phyloP scores from a whole-genome alignment of 2,797 vertebrate genomes.

The Triplophysa bombifrons region DNA sequence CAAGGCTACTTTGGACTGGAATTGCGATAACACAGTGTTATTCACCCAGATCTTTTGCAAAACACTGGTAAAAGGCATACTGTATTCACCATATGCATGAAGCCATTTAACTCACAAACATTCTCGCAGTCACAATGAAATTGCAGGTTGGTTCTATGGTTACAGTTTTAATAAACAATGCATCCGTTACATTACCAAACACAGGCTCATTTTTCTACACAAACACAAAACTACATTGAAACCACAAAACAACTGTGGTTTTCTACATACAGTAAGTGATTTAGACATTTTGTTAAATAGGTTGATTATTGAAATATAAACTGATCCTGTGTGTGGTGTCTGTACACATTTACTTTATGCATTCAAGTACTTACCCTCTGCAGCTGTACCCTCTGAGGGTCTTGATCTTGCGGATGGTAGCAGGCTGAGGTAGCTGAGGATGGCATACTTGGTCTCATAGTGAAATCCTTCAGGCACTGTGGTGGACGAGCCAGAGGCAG shows the following conservation, averaged over 20 bases:
- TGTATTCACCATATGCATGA: background rate
- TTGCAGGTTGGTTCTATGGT: background rate
- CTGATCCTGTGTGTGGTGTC: background rate
- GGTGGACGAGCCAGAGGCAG: conserved; percentile 72
- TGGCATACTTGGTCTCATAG: conserved; percentile 92
- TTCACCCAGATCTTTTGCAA: background rate
- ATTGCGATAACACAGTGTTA: background rate
- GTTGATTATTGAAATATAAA: background rate
- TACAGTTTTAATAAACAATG: background rate
- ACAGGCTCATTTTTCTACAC: too few species aligned
- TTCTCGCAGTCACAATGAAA: background rate
- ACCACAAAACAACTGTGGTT: too few species aligned
- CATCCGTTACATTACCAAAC: too few species aligned
- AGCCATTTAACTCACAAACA: background rate
- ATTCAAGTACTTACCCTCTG: conserved; percentile 76
- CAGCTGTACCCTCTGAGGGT: conserved; percentile 62
- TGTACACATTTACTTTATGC: background rate
- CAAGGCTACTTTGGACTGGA: background rate
- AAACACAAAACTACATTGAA: too few species aligned
- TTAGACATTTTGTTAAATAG: too few species aligned
- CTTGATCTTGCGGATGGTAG: conserved; percentile 69
- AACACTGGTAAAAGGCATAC: background rate
- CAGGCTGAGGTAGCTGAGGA: conserved; percentile 91
- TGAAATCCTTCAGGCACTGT: conserved; percentile 90
- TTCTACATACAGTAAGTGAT: too few species aligned